phyloP scores from a whole-genome alignment of 2,113 vertebrate species.

The Rhea pennata region DNA sequence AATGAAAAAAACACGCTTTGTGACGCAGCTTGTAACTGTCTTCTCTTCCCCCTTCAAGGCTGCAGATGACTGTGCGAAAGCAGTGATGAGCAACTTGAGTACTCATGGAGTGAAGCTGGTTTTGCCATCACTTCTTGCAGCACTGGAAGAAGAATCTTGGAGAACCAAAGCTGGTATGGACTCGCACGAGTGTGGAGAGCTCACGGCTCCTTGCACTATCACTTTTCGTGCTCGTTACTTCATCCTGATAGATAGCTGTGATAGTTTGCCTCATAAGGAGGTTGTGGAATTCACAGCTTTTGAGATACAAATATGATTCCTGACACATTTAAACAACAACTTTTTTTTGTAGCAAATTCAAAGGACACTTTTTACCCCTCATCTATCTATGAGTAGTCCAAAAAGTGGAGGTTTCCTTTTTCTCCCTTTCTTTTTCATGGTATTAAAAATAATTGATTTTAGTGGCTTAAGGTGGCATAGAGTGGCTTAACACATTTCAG shows the following conservation, averaged over 20 bases:
- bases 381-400: neutral
- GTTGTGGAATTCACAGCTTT: neutral
- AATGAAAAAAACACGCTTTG: neutral
- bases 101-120: constrained; percentile 98
- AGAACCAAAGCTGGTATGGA: constrained; percentile 94
- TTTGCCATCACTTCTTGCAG: constrained; percentile 92
- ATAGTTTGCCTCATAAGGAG: neutral
- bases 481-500: neutral
- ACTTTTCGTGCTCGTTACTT: neutral
- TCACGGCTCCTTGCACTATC: neutral
- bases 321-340: neutral
- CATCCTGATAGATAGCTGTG: neutral
- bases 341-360: neutral
- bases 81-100: constrained; percentile 98
- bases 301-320: neutral
- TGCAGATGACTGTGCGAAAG: constrained; percentile 98
- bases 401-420: neutral
- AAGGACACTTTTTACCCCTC: neutral
- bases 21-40: constrained; percentile 40
- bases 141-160: constrained; percentile 98
- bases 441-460: neutral
- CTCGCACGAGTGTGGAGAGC: neutral
- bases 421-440: rapidly evolving
- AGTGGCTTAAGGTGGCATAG: neutral
- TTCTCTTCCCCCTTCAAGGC: constrained; percentile 82